Base-by-base conservation (phyloP, 2,113 vertebrate genomes). In the Epinephelus fuscoguttatus region DNA sequence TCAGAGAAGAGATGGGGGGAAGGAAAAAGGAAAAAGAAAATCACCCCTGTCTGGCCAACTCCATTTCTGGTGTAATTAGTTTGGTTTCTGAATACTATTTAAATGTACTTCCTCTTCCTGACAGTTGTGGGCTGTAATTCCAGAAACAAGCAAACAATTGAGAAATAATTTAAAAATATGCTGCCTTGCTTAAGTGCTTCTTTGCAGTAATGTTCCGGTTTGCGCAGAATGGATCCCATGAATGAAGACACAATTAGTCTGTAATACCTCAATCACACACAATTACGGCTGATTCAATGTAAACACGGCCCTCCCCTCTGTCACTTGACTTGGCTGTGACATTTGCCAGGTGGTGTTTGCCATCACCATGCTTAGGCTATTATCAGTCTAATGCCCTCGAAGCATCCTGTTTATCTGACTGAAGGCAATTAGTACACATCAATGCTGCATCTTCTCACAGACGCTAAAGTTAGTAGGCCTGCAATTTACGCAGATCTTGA, bases 271-370 rank as follows among this genome's bases (percentile, higher is more conserved):
- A 92, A 94, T 95, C 93, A 93, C 70, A 86, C 62, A 81, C 93
- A 94, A 94, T 95, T 95, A 93, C 63, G 12, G 74, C 87, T 82
- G 88, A 92, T 92, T 95, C 82, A 88, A 66, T 79, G 85, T 82
- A 93, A 93, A 92, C 84, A 90, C 4, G 57, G 66, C 64, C 68
- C 72, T 83, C 80, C 83, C 82, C 84, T 90, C 77, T 83, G 87
- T 89, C 88, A 88, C 72, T 92, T 92, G 89, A 93, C 92, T 93
- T 61, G 75, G 37, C 63, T 78, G 73, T 93, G 93, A 94, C 91
- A 94, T 95, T 95, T 92, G 84, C 91, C 93, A 95, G 94, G 87
- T 93, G 93, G 77, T 78, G 72, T 92, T 92, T 91, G 78, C 80
- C 64, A 81, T 88, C 80, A 72, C 77, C 68, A 60, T 81, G 81